phyloP scores from a whole-genome alignment of 2,113 vertebrate genomes.

The Cercocebus atys region DNA sequence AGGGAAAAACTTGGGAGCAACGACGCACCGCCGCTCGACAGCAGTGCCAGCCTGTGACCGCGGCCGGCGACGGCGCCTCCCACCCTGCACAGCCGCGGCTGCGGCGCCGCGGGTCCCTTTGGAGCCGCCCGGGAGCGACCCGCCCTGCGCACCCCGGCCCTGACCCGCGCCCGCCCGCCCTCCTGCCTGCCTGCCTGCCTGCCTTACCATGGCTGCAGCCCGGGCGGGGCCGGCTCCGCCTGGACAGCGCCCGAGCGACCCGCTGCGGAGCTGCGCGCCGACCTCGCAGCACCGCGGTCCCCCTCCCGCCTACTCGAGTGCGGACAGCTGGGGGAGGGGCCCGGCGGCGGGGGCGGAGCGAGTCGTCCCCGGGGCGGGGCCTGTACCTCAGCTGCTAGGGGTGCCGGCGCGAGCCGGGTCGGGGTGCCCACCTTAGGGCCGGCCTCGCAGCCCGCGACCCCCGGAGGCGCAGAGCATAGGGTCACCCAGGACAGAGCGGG shows the following conservation, averaged over 20 bases:
- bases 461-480: neutral
- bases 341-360: conserved; percentile 33
- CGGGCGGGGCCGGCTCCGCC: conserved; percentile 55
- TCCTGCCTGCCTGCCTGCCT: neutral
- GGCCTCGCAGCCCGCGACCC: neutral
- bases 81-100: neutral
- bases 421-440: fast-evolving
- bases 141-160: neutral
- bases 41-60: neutral
- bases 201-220: conserved; percentile 79
- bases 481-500: neutral
- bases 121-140: neutral
- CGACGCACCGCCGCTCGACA: neutral
- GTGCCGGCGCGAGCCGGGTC: fast-evolving
- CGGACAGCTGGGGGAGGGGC: conserved; percentile 51
- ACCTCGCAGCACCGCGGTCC: conserved; percentile 47
- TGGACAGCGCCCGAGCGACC: conserved; percentile 70
- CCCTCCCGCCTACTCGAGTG: conserved; percentile 29
- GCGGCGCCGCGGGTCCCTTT: neutral
- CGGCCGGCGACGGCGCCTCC: conserved; percentile 28
- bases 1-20: conserved; percentile 59
- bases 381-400: neutral
- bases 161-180: neutral
- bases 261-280: conserved; percentile 39
- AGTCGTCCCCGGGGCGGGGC: conserved; percentile 41